Base-by-base conservation (phyloP, 2,797 vertebrate genomes). In the Ctenopoma kingsleyae region DNA sequence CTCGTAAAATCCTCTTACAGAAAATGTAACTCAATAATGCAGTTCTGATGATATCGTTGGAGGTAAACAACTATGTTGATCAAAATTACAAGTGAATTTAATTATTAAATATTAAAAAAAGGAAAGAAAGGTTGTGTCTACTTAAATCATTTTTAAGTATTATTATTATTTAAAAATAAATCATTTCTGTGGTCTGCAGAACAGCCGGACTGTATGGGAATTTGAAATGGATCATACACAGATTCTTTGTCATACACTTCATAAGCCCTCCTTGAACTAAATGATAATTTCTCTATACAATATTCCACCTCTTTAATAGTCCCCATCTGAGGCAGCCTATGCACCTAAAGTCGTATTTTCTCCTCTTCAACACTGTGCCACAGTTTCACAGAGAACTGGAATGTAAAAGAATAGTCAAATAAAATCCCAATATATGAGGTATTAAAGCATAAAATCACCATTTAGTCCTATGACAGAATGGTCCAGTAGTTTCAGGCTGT, bases 261-360 rank as follows among this genome's bases (percentile, higher is more conserved):
- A 87, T 78, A 70, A 80, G 73, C 32, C 63, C 54, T 48, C 71
- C 67, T 70, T 55, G 51, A 61, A 57, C 81, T 81, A 73, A 76
- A 80, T 52, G 17, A 81, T 68, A 7, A 49, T 68, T 79, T 59
- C 46, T 53, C 56, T 55, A 17, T 65, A 48, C 43, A 66, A 51
- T 87, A 80, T 87, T 78, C 82, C 80, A 77, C 35, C 53, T 65
- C 47, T 85, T 81, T 80, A 80, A 78, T 67, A 61, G 50, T 69
- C 36, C 25, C 66, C 41, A 40, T 60, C 27, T 5, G 3, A 62
- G 47, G 12, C 20, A 30, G 32, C 46, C 54, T 51, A 23, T 48
- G 36, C 10, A 30, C 55, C 57, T 72, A 30, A 40, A 36, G 32
- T 82, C 22, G 48, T 41, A 59, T 59, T 73, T 30, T 22, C 41